A percentile compares a stretch with the other conserved stretches of the same genome.
These are phyloP conservation scores for Serranus cabrilla DNA, from an alignment of 2,797 vertebrate species.

Conservation along the genomic window DNA sequence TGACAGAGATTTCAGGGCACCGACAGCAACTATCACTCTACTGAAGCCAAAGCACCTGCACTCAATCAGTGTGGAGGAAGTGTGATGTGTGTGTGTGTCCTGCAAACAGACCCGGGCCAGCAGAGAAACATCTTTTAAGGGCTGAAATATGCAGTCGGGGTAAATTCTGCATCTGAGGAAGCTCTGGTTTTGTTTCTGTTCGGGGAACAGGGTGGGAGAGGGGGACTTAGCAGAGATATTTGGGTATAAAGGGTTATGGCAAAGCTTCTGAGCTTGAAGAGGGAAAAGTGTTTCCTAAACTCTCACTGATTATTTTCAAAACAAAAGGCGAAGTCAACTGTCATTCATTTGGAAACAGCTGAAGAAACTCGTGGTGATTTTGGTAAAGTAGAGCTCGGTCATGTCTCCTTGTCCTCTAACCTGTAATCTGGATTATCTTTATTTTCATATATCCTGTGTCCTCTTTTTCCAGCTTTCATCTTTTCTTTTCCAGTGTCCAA, in stretches of 20 bases:
- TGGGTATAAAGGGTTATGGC: slow-evolving; percentile 35
- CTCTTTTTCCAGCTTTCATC: slow-evolving; percentile 7
- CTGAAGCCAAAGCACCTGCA: slow-evolving; percentile 67
- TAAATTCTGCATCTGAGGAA: slow-evolving; percentile 57
- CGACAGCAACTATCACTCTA: slow-evolving; percentile 57
- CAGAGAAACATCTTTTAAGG: slow-evolving; percentile 60
- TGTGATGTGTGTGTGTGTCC: slow-evolving; percentile 27
- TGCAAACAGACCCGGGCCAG: slow-evolving; percentile 42
- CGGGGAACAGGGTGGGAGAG: slow-evolving; percentile 4
- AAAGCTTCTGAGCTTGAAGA: slow-evolving; percentile 16
- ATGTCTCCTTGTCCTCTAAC: slow-evolving; percentile 28
- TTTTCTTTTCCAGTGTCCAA: slow-evolving; percentile 37
- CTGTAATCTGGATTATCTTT: slow-evolving; percentile 13
- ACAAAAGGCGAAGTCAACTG: not conserved
- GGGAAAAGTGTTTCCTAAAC: slow-evolving; percentile 19
- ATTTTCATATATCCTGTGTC: slow-evolving; percentile 15
- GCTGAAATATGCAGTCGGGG: slow-evolving; percentile 39
- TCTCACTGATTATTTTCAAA: slow-evolving; percentile 1
- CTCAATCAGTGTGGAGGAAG: slow-evolving; percentile 63
- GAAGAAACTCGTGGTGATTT: not conserved
- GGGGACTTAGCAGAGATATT: slow-evolving; percentile 45
- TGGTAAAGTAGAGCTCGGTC: slow-evolving; percentile 13
- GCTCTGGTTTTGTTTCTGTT: slow-evolving; percentile 66
- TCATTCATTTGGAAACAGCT: slow-evolving; percentile 7
- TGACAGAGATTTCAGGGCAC: slow-evolving; percentile 62